phyloP scores from a whole-genome alignment of 1,140 invertebrate species.

The Polypedilum pembai region DNA sequence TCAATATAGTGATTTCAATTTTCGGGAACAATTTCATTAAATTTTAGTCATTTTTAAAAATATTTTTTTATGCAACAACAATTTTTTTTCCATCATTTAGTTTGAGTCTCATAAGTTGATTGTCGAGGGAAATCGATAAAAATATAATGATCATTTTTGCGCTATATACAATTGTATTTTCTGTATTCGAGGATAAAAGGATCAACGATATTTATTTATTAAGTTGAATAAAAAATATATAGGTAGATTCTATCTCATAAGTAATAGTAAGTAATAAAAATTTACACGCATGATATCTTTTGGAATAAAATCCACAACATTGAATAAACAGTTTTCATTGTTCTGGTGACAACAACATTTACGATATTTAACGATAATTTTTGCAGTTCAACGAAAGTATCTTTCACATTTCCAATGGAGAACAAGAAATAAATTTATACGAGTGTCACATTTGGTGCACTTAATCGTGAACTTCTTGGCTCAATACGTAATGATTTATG shows the following conservation, averaged over 20 bases:
- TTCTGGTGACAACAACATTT: no score
- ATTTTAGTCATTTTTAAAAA: neutral
- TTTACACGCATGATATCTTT: no score
- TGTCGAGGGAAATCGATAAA: conserved; percentile 17
- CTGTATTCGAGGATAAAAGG: neutral
- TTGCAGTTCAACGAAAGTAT: no score
- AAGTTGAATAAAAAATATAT: neutral
- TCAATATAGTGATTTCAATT: neutral
- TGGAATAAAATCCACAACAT: no score
- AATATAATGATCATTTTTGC: no score
- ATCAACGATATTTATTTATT: neutral
- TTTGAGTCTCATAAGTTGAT: conserved; percentile 18
- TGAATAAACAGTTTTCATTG: no score
- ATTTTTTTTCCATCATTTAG: neutral
- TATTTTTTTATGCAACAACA: neutral
- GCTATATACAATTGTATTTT: neutral
- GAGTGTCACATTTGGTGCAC: conserved; percentile 30
- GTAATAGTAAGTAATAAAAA: no score
- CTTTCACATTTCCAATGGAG: no score
- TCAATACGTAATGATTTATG: conserved; percentile 75
- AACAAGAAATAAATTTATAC: conserved; percentile 24
- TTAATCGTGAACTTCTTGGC: conserved; percentile 49
- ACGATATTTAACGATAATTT: no score
- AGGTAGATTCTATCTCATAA: no score
- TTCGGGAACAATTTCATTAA: neutral